phyloP scores from a whole-genome alignment of 2,113 vertebrate species.

The Clupea harengus region DNA sequence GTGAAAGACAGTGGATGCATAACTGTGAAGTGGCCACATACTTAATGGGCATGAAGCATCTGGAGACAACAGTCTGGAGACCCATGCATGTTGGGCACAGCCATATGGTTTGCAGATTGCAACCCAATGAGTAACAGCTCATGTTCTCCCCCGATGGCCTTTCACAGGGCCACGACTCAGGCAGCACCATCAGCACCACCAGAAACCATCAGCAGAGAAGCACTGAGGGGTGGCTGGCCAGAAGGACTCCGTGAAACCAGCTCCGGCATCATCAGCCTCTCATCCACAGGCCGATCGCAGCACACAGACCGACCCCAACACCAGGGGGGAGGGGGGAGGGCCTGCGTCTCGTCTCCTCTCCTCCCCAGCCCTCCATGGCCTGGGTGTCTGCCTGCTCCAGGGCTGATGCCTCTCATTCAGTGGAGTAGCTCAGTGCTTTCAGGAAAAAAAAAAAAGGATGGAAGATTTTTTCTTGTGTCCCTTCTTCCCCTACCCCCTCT shows the following conservation, averaged over 20 bases:
- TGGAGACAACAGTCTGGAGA: not conserved
- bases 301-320: not conserved
- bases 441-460: not conserved
- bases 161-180: slow-evolving; percentile 76
- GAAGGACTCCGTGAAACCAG: slow-evolving; percentile 39
- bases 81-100: slow-evolving; percentile 1
- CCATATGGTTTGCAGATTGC: not conserved
- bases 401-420: not conserved
- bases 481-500: not conserved
- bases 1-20: slow-evolving; percentile 5
- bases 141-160: not conserved
- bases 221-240: slow-evolving; percentile 66
- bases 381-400: not conserved
- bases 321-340: not conserved
- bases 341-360: not conserved
- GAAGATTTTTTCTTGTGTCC: not conserved
- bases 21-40: slow-evolving; percentile 15
- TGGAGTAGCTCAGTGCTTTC: slow-evolving; percentile 3
- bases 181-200: slow-evolving; percentile 78
- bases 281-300: slow-evolving; percentile 7
- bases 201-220: slow-evolving; percentile 78
- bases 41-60: slow-evolving; percentile 5
- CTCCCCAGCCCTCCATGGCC: not conserved
- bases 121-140: not conserved
- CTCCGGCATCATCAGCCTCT: slow-evolving; percentile 40